A percentile compares a stretch with the other conserved stretches of the same genome.
Conservation (phyloP, 2,888 invertebrate species). For the Endomychus coccineus region DNA sequence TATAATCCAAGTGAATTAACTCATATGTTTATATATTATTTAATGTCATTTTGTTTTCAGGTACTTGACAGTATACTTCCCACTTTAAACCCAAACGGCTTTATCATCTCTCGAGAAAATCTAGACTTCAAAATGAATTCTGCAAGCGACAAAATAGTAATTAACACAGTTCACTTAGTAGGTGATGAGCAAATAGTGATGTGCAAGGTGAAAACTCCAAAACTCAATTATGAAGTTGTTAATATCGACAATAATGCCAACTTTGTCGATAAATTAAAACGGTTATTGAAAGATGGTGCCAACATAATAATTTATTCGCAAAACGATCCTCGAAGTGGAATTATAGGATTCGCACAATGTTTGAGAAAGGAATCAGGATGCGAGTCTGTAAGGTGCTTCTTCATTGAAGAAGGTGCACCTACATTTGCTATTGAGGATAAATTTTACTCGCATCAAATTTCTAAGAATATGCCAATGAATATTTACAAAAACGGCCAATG, state of each 20-base stretch:
- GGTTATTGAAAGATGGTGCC: slow-evolving; percentile 37
- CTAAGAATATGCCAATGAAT: slow-evolving; percentile 73
- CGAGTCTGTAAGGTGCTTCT: slow-evolving; percentile 41
- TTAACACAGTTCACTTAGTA: slow-evolving; percentile 47
- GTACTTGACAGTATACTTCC: no score
- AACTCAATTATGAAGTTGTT: slow-evolving; percentile 43
- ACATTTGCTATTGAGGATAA: slow-evolving; percentile 55
- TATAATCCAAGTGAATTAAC: no score
- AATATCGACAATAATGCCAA: slow-evolving; percentile 44
- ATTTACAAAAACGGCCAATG: slow-evolving; percentile 54
- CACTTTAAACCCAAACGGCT: no score
- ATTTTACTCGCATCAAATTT: slow-evolving; percentile 57
- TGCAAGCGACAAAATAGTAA: slow-evolving; percentile 39
- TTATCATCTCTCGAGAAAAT: slow-evolving; percentile 54
- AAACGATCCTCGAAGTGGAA: slow-evolving; percentile 66
- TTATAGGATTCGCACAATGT: slow-evolving; percentile 62
- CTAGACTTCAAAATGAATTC: slow-evolving; percentile 44
- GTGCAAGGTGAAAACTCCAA: slow-evolving; percentile 43
- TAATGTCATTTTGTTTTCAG: no score
- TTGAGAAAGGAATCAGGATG: slow-evolving; percentile 54
- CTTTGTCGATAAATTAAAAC: slow-evolving; percentile 50
- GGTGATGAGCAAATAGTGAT: slow-evolving; percentile 50
- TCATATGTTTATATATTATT: no score
- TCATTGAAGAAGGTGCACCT: slow-evolving; percentile 56
- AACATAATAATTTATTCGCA: slow-evolving; percentile 58